Evolutionary conservation across 2,888 invertebrate species (phyloP).

Genomic region (Ditula angustiorana): DNA sequence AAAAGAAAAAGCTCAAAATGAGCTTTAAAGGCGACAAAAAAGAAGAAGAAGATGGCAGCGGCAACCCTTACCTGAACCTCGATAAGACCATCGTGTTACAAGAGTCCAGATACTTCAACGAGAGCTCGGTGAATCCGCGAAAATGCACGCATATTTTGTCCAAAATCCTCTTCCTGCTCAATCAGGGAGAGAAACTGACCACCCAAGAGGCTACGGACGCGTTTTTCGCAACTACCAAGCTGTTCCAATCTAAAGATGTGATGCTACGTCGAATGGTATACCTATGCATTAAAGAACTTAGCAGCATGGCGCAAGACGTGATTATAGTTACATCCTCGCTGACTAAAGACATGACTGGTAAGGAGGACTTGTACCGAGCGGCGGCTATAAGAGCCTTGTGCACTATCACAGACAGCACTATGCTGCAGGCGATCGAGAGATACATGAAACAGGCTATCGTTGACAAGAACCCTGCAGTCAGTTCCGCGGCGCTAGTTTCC

Average conservation of each 20-base stretch:
- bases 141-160: constrained; percentile 98
- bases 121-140: constrained; percentile 97
- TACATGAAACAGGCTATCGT: constrained; percentile 99
- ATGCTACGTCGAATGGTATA: constrained; percentile 98
- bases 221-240: constrained; percentile 99
- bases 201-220: constrained; percentile 98
- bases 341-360: constrained; percentile 99
- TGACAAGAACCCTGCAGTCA: constrained; percentile 97
- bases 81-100: constrained; percentile 99
- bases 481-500: constrained; percentile 98
- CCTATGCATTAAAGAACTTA: constrained; percentile 97
- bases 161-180: constrained; percentile 97
- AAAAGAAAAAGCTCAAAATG: constrained; percentile 83
- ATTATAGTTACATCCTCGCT: constrained; percentile 99
- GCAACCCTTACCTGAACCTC: constrained; percentile 95
- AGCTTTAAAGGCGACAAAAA: constrained; percentile 96
- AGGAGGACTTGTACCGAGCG: constrained; percentile 95
- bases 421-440: constrained; percentile 98
- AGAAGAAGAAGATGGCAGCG: constrained; percentile 96
- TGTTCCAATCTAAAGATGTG: constrained; percentile 99
- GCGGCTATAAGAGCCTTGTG: constrained; percentile 99
- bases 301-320: constrained; percentile 98
- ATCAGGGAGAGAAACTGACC: constrained; percentile 97
- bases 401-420: constrained; percentile 97
- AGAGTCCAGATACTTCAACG: constrained; percentile 98